phyloP scores from a whole-genome alignment of 2,888 invertebrate species.

The Athripsodes cinereus region DNA sequence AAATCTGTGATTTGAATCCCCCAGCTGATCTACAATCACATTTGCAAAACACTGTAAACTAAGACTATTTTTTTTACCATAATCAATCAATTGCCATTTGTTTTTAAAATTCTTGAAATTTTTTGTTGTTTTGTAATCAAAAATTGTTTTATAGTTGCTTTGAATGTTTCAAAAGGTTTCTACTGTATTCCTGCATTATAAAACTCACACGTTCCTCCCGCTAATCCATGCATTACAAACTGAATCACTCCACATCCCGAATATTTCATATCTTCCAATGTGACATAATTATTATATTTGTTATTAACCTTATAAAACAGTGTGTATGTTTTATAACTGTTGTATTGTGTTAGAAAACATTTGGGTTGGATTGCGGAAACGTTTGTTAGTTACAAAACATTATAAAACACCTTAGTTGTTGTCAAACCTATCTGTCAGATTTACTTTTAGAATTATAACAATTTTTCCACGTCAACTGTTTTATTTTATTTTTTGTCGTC shows the following conservation, averaged over 20 bases:
- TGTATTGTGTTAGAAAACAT: conserved; percentile 26
- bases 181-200: neutral
- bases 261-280: neutral
- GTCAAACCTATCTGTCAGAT: neutral
- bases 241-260: neutral
- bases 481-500: neutral
- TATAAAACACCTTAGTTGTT: neutral
- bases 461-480: neutral
- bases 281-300: neutral
- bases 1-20: too few species aligned
- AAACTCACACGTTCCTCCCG: neutral
- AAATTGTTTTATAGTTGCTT: too few species aligned
- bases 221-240: neutral
- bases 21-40: too few species aligned
- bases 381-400: too few species aligned
- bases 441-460: neutral
- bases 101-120: too few species aligned
- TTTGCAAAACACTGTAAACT: too few species aligned
- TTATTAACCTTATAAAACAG: neutral
- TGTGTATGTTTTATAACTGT: conserved; percentile 27
- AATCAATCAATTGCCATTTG: too few species aligned
- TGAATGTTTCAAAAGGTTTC: neutral
- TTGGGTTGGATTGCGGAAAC: neutral
- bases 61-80: too few species aligned
- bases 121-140: too few species aligned